These are phyloP conservation scores for Peromyscus leucopus DNA, from an alignment of 2,113 vertebrate genomes.

Conservation along the genomic window DNA sequence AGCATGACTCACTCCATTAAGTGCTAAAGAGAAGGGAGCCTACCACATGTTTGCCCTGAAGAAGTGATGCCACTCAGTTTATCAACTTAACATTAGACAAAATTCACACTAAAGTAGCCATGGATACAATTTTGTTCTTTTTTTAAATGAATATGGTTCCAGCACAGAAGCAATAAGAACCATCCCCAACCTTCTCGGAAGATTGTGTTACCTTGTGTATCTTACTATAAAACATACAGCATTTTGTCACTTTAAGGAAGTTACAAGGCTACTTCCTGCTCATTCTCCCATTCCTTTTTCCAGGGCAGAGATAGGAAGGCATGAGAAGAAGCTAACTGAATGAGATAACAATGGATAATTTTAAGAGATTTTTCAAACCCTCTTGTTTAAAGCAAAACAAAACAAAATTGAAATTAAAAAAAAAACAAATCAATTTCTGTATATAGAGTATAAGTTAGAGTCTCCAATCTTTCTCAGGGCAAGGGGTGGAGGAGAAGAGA, in stretches of 20 bases:
- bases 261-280: background rate
- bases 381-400: background rate
- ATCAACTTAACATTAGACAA: background rate
- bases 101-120: background rate
- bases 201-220: background rate
- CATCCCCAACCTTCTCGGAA: background rate
- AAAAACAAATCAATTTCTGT: background rate
- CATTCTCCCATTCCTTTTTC: background rate
- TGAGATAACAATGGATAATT: background rate
- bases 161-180: background rate
- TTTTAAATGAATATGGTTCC: background rate
- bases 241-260: background rate
- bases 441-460: background rate
- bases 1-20: background rate
- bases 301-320: accelerated
- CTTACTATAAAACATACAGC: background rate
- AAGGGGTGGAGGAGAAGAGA: background rate
- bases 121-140: background rate
- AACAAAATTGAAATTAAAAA: background rate
- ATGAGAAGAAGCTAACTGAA: background rate
- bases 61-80: background rate
- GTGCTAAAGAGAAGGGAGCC: background rate
- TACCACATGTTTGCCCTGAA: background rate
- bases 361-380: background rate
- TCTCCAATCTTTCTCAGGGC: background rate